Percentiles rank a stretch among this genome's conserved stretches.
Evolutionary conservation across 1,140 invertebrate genomes (phyloP).

Genomic region (Oscheius sp.): DNA sequence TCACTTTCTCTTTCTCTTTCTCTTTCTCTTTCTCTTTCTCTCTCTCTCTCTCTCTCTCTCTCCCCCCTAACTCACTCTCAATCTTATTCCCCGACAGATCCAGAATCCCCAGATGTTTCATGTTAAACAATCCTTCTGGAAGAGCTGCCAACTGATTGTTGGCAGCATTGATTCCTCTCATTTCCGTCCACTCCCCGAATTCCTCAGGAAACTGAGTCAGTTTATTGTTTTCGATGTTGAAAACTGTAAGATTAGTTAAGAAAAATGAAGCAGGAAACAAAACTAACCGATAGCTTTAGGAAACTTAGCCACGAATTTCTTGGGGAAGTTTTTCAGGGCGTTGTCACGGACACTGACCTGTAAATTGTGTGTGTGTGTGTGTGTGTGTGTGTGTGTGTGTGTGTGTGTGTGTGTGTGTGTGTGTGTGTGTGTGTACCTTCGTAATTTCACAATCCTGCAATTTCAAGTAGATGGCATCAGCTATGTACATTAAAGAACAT

Average conservation of each 20-base stretch:
- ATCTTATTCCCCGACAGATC: constrained; percentile 49
- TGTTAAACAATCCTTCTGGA: constrained; percentile 37
- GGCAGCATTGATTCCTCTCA: constrained; percentile 48
- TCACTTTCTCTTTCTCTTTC: no score
- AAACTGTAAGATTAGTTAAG: constrained; percentile 36
- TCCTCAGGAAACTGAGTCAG: constrained; percentile 47
- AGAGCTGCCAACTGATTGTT: constrained; percentile 41
- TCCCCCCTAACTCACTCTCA: constrained; percentile 33
- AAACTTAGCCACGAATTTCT: constrained; percentile 47
- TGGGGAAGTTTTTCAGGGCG: constrained; percentile 51
- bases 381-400: neutral
- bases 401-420: neutral
- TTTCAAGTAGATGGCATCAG: constrained; percentile 51
- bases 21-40: no score
- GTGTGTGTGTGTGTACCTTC: constrained; percentile 14
- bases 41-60: no score
- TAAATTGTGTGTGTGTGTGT: neutral
- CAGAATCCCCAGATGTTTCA: constrained; percentile 38
- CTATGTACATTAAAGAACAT: constrained; percentile 52
- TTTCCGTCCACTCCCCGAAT: constrained; percentile 38
- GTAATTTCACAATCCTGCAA: constrained; percentile 47
- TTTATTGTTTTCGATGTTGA: constrained; percentile 52
- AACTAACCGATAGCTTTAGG: constrained; percentile 45
- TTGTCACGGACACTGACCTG: constrained; percentile 47
- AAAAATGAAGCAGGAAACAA: neutral